These are phyloP conservation scores for Penaeus monodon DNA, from an alignment of 2,888 invertebrate species.

Conservation along the genomic window DNA sequence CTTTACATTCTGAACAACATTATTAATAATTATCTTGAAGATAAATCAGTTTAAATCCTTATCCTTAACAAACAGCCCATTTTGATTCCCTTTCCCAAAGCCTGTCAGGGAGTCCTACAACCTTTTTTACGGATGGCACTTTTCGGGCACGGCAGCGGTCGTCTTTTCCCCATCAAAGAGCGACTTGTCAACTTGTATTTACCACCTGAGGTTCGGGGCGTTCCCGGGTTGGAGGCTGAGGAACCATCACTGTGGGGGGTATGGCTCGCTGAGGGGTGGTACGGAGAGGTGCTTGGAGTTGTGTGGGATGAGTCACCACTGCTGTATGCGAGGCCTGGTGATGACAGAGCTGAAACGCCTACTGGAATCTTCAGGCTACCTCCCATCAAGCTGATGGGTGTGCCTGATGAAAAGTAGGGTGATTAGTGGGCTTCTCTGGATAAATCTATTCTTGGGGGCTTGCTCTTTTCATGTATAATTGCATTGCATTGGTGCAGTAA, in stretches of 20 bases:
- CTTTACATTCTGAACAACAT: no score
- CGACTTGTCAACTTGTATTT: background rate
- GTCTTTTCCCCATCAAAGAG: no score
- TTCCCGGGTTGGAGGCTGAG: slow-evolving; percentile 4
- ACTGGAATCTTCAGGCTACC: slow-evolving; percentile 39
- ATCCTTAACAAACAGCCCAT: no score
- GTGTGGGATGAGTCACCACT: slow-evolving; percentile 1
- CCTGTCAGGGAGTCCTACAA: no score
- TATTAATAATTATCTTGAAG: no score
- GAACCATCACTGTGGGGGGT: slow-evolving; percentile 26
- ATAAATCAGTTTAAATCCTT: no score
- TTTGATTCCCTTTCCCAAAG: no score
- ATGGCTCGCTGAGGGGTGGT: background rate
- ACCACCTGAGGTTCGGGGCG: slow-evolving; percentile 14
- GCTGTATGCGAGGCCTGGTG: slow-evolving; percentile 13
- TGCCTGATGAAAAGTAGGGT: slow-evolving; percentile 5
- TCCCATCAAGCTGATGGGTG: slow-evolving; percentile 38
- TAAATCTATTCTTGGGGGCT: background rate
- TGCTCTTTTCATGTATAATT: background rate
- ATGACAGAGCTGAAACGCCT: slow-evolving; percentile 38
- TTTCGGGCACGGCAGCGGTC: no score
- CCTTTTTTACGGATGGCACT: no score
- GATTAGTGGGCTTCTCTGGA: background rate
- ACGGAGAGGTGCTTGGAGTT: slow-evolving; percentile 15
- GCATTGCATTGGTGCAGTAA: no score